Base-by-base conservation (phyloP, 1,140 invertebrate species). In the Scaptomyza hsui region DNA sequence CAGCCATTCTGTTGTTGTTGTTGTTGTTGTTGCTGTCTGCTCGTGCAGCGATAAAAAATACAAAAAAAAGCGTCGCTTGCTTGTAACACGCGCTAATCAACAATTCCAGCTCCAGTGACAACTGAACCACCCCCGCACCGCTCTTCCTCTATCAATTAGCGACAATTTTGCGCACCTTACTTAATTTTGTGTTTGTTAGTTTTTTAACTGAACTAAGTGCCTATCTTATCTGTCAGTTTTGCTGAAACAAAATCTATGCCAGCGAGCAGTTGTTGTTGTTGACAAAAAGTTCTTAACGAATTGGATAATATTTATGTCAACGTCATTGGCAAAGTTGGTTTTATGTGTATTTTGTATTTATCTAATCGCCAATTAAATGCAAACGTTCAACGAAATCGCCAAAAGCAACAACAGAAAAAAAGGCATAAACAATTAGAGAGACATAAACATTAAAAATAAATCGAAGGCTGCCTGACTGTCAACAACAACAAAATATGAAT, bases 391-490 rank as follows among this genome's bases (percentile, higher is more conserved):
- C 15, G 21, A 15, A 42, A 48, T 42, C 57, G n/a, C 32, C 62
- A 61, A 65, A 68, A 60, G 51, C 44, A 76, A 60, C 39, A 16
- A 60, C 48, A 35, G 59, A 55, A 86, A 85, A 72, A 73, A 29
- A 9, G 9, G 74, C 81, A 88, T 88, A 88, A 88, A 88, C 81
- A 86, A 86, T 86, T 85, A 70, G 78, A 78, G 73, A 81, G 73
- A 88, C 81, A 86, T 86, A 88, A 86, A 88, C 82, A 86, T 86
- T 88, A 86, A 86, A 86, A 86, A 88, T 86, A 86, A 86, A 88
- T 86, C 81, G 81, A 86, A 86, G 81, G 81, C 81, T 86, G 82
- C 49, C 80, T 74, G 80, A 47, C 81, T 80, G 80, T 80, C 81
- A 86, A 69, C 75, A 42, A 65, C 52, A 44, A 24, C 24, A 26